Conservation (phyloP, 2,113 vertebrate genomes). For the Pyrgilauda ruficollis region DNA sequence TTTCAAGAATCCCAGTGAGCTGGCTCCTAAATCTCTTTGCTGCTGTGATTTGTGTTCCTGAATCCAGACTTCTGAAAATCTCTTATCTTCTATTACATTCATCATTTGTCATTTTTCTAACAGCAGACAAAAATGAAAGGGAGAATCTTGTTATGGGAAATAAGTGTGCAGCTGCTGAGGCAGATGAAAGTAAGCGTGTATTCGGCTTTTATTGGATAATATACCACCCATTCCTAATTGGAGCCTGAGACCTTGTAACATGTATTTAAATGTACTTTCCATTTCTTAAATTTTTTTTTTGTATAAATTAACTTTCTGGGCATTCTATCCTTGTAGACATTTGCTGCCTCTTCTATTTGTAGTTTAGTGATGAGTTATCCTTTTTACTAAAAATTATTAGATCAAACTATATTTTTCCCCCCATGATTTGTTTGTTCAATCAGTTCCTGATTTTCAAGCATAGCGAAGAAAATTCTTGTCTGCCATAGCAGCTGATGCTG, state of each 20-base stretch:
- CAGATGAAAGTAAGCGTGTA: not conserved
- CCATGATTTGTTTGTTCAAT: not conserved
- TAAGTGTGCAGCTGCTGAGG: not conserved
- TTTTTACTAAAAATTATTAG: not conserved
- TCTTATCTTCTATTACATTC: not conserved
- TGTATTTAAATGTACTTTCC: not conserved
- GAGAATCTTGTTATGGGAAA: not conserved
- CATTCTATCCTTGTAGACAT: not conserved
- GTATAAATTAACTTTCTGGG: not conserved
- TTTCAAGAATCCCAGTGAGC: not conserved
- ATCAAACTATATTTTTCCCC: not conserved
- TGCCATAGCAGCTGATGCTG: not conserved
- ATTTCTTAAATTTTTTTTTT: not conserved
- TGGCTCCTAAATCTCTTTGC: not conserved
- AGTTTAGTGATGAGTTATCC: not conserved
- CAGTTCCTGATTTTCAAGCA: not conserved
- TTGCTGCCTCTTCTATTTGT: not conserved
- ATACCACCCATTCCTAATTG: accelerated
- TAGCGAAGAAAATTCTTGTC: not conserved
- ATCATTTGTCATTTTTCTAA: not conserved
- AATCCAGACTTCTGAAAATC: not conserved
- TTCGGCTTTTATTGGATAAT: not conserved
- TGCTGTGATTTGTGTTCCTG: not conserved
- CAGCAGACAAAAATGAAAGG: not conserved
- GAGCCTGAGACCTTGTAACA: not conserved